Percentiles rank a stretch among this genome's conserved stretches.
phyloP scores from a whole-genome alignment of 2,113 vertebrate genomes.

The Butorides virescens region DNA sequence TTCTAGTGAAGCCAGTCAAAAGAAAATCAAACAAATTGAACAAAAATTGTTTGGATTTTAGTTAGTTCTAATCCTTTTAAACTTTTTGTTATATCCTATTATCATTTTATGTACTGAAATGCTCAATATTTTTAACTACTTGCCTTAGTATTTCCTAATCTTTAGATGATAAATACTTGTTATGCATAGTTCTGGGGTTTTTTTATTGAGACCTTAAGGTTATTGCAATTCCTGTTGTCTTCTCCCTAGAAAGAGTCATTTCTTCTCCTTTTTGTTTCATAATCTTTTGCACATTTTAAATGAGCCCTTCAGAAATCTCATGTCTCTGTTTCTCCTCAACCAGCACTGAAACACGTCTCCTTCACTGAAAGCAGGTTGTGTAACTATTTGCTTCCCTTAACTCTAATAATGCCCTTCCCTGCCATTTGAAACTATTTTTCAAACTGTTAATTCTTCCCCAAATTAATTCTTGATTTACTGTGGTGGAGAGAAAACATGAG shows the following conservation, averaged over 20 bases:
- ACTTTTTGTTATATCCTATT: neutral
- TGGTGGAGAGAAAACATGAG: neutral
- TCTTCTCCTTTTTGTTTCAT: neutral
- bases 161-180: neutral
- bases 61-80: neutral
- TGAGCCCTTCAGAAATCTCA: neutral
- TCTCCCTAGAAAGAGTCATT: neutral
- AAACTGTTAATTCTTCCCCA: neutral
- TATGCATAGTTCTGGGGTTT: neutral
- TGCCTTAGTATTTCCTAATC: neutral
- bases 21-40: neutral
- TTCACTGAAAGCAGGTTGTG: neutral
- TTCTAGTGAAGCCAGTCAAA: neutral
- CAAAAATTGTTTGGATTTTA: neutral
- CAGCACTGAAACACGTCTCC: neutral
- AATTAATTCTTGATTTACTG: neutral
- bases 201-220: neutral
- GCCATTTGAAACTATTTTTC: neutral
- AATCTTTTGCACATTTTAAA: neutral
- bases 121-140: neutral
- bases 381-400: neutral
- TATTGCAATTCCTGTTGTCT: neutral
- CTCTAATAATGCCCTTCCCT: neutral
- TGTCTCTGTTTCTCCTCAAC: neutral
- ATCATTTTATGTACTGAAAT: neutral